Percentiles rank a stretch among this genome's conserved stretches.
phyloP scores from a whole-genome alignment of 2,797 vertebrate species.

The Gadopsis marmoratus region DNA sequence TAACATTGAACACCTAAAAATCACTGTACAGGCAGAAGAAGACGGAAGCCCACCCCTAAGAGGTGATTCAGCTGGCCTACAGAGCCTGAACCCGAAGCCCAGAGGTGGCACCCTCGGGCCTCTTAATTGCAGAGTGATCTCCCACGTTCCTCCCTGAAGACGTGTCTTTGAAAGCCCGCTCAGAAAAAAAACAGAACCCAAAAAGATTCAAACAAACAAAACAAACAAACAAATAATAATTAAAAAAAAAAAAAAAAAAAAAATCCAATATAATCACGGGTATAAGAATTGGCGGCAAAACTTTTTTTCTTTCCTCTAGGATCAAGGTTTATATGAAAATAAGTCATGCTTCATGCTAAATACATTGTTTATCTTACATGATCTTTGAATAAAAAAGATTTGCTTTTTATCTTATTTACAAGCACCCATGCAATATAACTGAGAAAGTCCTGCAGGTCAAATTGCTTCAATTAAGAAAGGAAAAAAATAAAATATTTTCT shows the following conservation, averaged over 20 bases:
- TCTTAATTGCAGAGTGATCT: constrained; percentile 69
- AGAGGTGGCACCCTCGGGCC: constrained; percentile 55
- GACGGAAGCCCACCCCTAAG: constrained; percentile 83
- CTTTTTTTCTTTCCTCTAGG: constrained; percentile 91
- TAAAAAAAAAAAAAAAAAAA: too few species aligned
- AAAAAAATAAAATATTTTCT: constrained; percentile 88
- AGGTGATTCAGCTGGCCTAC: constrained; percentile 71
- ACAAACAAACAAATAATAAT: constrained; percentile 58
- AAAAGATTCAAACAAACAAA: constrained; percentile 47
- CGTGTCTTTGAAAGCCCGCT: constrained; percentile 95
- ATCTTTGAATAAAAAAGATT: constrained; percentile 96
- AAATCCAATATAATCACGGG: constrained; percentile 90
- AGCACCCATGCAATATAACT: constrained; percentile 97
- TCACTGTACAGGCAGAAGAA: constrained; percentile 87
- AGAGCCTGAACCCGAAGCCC: constrained; percentile 62
- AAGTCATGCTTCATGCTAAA: constrained; percentile 99
- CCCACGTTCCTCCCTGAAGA: constrained; percentile 96
- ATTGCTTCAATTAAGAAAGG: constrained; percentile 90
- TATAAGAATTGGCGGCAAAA: constrained; percentile 97
- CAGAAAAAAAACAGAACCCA: constrained; percentile 81
- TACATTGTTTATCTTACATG: constrained; percentile 99
- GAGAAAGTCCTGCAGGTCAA: constrained; percentile 94
- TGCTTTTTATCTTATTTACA: constrained; percentile 90
- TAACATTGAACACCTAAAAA: constrained; percentile 84
- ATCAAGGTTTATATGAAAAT: constrained; percentile 99